These are phyloP conservation scores for Pterocles burchelli DNA, from an alignment of 2,113 vertebrate genomes.

Conservation along the genomic window DNA sequence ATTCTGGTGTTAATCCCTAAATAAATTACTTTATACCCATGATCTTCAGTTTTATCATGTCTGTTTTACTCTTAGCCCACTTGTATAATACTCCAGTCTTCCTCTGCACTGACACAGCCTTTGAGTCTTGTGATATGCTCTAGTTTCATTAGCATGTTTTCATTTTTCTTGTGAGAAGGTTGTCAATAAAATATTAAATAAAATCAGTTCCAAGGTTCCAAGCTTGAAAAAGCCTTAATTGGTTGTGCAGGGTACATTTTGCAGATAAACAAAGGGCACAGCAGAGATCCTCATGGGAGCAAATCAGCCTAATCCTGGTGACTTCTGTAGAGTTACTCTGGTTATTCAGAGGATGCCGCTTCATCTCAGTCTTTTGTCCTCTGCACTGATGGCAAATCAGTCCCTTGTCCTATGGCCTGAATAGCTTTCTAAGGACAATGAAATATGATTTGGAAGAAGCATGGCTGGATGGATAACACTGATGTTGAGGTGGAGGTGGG, in stretches of 20 bases:
- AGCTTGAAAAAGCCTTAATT: slow-evolving; percentile 32
- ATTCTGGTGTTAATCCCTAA: background rate
- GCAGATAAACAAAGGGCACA: slow-evolving; percentile 16
- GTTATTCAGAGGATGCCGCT: background rate
- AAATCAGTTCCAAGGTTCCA: slow-evolving; percentile 30
- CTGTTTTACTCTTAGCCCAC: background rate
- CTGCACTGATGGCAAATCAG: background rate
- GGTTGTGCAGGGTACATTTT: slow-evolving; percentile 22
- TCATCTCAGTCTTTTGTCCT: background rate
- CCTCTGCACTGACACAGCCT: background rate
- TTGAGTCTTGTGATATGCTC: slow-evolving; percentile 4
- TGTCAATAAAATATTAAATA: slow-evolving; percentile 42
- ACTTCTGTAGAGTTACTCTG: background rate
- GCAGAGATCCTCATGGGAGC: background rate
- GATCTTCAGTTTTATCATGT: background rate
- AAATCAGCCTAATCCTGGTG: slow-evolving; percentile 1
- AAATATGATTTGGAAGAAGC: background rate
- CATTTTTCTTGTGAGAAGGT: slow-evolving; percentile 30
- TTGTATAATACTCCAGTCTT: background rate
- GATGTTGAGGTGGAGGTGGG: background rate
- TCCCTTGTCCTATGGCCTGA: background rate
- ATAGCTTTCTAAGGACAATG: background rate
- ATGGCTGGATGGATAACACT: background rate
- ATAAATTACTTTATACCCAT: background rate
- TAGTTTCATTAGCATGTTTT: slow-evolving; percentile 38